Conservation (phyloP, 1,140 invertebrate genomes). For the Lucilia cuprina region DNA sequence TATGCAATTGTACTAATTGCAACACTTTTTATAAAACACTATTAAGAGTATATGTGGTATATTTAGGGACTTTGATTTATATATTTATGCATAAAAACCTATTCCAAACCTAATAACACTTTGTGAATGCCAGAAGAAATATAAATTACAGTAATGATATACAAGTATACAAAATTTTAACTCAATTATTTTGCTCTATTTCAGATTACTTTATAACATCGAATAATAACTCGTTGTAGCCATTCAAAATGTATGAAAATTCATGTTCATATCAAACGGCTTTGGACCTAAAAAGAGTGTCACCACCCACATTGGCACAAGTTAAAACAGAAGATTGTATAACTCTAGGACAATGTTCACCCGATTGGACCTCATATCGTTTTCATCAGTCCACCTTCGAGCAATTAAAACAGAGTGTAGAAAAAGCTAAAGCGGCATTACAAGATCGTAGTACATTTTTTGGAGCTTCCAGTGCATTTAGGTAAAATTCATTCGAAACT, state of each 20-base stretch:
- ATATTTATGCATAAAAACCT: too few relatives aligned
- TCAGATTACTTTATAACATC: neutral
- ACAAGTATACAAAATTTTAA: neutral
- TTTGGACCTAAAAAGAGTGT: slow-evolving; percentile 80
- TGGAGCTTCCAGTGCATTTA: slow-evolving; percentile 60
- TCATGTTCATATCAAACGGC: slow-evolving; percentile 87
- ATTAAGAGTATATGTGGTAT: too few relatives aligned
- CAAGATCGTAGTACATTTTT: slow-evolving; percentile 66
- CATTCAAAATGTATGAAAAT: slow-evolving; percentile 81
- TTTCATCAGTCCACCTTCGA: slow-evolving; percentile 84
- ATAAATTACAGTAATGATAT: neutral
- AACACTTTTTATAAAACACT: too few relatives aligned
- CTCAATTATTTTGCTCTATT: neutral
- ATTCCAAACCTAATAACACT: too few relatives aligned
- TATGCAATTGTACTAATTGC: too few relatives aligned
- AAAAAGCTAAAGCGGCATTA: slow-evolving; percentile 85
- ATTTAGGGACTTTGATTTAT: too few relatives aligned
- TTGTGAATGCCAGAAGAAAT: too few relatives aligned
- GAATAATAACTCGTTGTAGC: neutral
- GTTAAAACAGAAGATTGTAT: slow-evolving; percentile 70
- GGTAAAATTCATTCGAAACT: slow-evolving; percentile 42
- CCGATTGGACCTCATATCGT: slow-evolving; percentile 76
- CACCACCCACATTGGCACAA: slow-evolving; percentile 62
- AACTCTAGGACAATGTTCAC: slow-evolving; percentile 62
- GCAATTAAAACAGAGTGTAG: slow-evolving; percentile 85